Base-by-base conservation (phyloP, 2,113 vertebrate species). In the Spheniscus mendiculus region DNA sequence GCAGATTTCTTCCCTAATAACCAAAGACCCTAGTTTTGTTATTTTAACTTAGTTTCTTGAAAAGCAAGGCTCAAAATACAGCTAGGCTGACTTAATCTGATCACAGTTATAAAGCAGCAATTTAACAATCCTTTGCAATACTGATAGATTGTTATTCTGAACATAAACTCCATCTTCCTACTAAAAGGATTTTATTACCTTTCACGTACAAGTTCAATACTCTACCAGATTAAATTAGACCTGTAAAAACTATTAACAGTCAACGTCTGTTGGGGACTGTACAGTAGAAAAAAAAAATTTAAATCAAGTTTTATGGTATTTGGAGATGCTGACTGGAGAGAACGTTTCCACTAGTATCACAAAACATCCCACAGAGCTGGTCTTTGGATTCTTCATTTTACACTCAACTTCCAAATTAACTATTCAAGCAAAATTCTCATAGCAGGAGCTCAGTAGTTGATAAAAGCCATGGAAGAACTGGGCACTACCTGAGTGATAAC, bases 151-250 rank as follows among this genome's bases (percentile, higher is more conserved):
- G 93, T 91, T 97, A 97, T 97, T 98, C 95, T 97, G 91, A 97
- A 93, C 95, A 95, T 97, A 97, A 98, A 96, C 92, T 97, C 94
- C 56, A 90, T 94, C 96, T 97, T 97, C 84, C 83, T 97, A 85
- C 91, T 95, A 96, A 97, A 97, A 96, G 79, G 93, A 90, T 95
- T 97, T 98, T 97, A 97, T 96, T 97, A 93, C 78, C 56, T 96
- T 95, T 97, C n/a, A 49, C 52, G 49, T 89, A 93, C 77, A 91
- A 94, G 87, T 97, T 98, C 90, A 92, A 93, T 96, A 97, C 72
- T 82, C 73, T 79, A 90, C 19, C 83, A 97, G 88, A 98, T 97
- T 97, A 97, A 97, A 98, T 97, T 95, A 96, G 91, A 96, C 76
- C 86, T 79, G 87, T 91, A 98, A 96, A 95, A 94, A 73, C 83